Conservation (phyloP, 1,140 invertebrate genomes). For the Platorchestia sp. region DNA sequence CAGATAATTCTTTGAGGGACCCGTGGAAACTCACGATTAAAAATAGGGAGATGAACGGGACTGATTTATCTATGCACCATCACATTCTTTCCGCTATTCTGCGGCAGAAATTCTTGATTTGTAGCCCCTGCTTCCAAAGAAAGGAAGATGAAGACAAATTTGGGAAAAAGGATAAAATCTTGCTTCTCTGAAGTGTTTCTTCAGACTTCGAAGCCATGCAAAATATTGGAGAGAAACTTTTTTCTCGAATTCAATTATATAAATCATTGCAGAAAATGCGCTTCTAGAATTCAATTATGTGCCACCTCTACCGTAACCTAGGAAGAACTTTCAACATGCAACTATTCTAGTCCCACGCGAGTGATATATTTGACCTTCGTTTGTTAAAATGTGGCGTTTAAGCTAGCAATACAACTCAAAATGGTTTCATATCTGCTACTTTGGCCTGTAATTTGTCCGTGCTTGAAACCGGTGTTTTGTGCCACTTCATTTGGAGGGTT, state of each 20-base stretch:
- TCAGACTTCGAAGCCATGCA: not conserved
- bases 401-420: not conserved
- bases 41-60: constrained; percentile 27
- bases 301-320: not conserved
- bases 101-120: constrained; percentile 23
- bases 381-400: not conserved
- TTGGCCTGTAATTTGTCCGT: not conserved
- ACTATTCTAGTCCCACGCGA: not conserved
- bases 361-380: not conserved
- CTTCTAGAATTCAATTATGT: no score
- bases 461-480: not conserved
- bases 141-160: not conserved
- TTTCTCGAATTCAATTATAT: not conserved
- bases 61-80: constrained; percentile 37
- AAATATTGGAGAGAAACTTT: not conserved
- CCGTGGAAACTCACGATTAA: not conserved
- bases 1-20: constrained; percentile 21
- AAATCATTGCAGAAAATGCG: no score
- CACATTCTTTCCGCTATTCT: not conserved
- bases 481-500: not conserved
- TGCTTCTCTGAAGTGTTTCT: not conserved
- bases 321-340: not conserved
- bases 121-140: not conserved
- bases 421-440: not conserved
- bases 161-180: not conserved